Evolutionary conservation across 2,113 vertebrate genomes (phyloP), one percentile per base, ranked within the genome.

Genomic region (Mastomys coucha): DNA sequence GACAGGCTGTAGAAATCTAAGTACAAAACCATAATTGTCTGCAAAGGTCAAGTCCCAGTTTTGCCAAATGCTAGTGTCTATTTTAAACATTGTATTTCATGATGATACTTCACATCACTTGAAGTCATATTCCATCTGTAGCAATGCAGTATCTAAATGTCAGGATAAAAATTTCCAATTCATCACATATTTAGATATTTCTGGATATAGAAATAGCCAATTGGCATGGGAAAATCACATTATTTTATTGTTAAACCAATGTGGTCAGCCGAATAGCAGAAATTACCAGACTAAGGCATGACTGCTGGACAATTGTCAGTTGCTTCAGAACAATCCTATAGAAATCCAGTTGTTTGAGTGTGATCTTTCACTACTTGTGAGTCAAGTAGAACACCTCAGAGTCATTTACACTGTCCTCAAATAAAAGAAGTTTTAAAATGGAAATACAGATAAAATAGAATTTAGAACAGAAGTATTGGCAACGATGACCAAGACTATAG

Each of bases 31-130:
- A 80, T 88, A 91, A 85, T 89, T 95, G 70, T 93, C 28, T 90
- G 42, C 60, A 87, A 94, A 92, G 45, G 24, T 93, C 72, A 97
- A 13, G 31, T 94, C 26, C 42, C 20, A 81, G 63, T 95, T 89
- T 94, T 80, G 6, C 45, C 31, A 94, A 94, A 97, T 89, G 56
- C 6, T 82, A 72, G 42, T 56, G 22, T 70, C 86, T 91, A 58
- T 91, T 86, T 96, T 88, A 91, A 93, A 45, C 42, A 69, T 67
- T 87, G 58, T 87, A n/a, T 95, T 97, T 96, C 80, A 86, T 82
- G 77, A 72, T 86, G 24, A 14, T 93, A 78, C 28, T n/a, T 95
- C 39, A 65, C 60, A 76, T 60, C n/a, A 92, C 63, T 96, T 96
- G 45, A 97, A 95, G 53, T 88, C 13, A 77, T 78, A 77, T 87